These are phyloP conservation scores for Drosophila cardini DNA, from an alignment of 1,140 invertebrate genomes.

Conservation along the genomic window DNA sequence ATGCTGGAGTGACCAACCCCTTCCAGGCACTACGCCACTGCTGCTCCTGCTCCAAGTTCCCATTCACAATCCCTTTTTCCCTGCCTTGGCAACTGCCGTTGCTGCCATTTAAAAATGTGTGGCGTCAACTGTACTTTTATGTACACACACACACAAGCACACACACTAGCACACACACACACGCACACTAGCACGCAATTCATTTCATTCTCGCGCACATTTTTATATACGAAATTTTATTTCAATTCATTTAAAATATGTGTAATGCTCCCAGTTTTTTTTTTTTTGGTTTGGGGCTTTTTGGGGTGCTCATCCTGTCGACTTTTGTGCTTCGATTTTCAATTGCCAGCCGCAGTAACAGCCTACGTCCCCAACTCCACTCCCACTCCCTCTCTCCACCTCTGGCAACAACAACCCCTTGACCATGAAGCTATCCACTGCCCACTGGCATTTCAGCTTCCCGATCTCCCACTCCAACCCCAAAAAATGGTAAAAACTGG, in stretches of 20 bases:
- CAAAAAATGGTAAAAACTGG: no score
- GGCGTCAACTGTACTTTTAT: slow-evolving; percentile 80
- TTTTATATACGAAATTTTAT: slow-evolving; percentile 81
- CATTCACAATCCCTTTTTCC: background rate
- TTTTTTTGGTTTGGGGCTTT: slow-evolving; percentile 18
- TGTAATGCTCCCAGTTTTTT: slow-evolving; percentile 64
- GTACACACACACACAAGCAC: slow-evolving; percentile 45
- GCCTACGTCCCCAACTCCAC: slow-evolving; percentile 17
- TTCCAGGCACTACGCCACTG: background rate
- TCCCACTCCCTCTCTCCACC: background rate
- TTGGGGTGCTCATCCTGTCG: slow-evolving; percentile 60
- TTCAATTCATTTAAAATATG: slow-evolving; percentile 83
- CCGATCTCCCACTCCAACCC: background rate
- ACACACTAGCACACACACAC: slow-evolving; percentile 4
- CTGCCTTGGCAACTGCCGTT: slow-evolving; percentile 25
- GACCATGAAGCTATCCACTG: background rate
- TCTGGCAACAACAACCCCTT: slow-evolving; percentile 1
- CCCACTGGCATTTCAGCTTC: slow-evolving; percentile 2
- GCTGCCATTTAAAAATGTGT: slow-evolving; percentile 69
- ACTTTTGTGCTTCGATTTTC: slow-evolving; percentile 70
- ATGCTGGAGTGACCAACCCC: slow-evolving; percentile 47
- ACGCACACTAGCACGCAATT: slow-evolving; percentile 36
- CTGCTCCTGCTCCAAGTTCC: background rate
- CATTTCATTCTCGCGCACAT: slow-evolving; percentile 59
- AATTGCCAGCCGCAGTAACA: slow-evolving; percentile 53